Base-by-base conservation (phyloP, 1,140 invertebrate species). In the Drosophila punjabiensis region DNA sequence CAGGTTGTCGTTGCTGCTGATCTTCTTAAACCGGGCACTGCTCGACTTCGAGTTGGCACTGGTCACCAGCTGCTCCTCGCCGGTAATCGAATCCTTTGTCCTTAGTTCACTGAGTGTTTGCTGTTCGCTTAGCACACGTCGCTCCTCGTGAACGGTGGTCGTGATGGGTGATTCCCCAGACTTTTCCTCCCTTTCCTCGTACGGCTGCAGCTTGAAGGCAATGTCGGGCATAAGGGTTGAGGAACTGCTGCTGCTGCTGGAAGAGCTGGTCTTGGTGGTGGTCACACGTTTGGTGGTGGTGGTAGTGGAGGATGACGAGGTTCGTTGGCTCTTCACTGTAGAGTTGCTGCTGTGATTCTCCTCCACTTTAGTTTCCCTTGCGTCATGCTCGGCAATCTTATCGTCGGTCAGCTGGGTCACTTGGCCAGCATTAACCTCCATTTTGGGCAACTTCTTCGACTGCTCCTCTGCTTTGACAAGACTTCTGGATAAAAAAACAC, bases 1-100 rank as follows among this genome's bases (percentile, higher is more conserved):
- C 61, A 90, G 79, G 78, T 87, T 86, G 71, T 92, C 91, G 68
- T 87, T 91, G 78, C 91, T 92, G 63, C 89, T 88, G 67, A 92
- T 89, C 65, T 92, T 92, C 77, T 92, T 92, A 52, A 92, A 77
- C 65, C 87, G 87, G 39, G 91, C 88, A 48, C 85, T 86, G 74
- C 90, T 92, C 24, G 78, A 82, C 50, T 92, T 91, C 10, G 80
- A 79, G 63, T 91, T 92, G 61, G 86, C 81, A 62, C 81, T 87
- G 16, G 84, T 91, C 58, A 90, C 73, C 78, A 92, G 66, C 60
- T 92, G 78, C 33, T 92, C 88, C 62, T 92, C 91, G 0, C 91
- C 91, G 4, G 83, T 86, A 3, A 80, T 3, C 0, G 82, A 76
- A 56, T 92, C 91, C 55, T 52, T 67, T 4, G 91, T 90, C 5